Conservation (phyloP, 2,113 vertebrate genomes). For the Helogale parvula region DNA sequence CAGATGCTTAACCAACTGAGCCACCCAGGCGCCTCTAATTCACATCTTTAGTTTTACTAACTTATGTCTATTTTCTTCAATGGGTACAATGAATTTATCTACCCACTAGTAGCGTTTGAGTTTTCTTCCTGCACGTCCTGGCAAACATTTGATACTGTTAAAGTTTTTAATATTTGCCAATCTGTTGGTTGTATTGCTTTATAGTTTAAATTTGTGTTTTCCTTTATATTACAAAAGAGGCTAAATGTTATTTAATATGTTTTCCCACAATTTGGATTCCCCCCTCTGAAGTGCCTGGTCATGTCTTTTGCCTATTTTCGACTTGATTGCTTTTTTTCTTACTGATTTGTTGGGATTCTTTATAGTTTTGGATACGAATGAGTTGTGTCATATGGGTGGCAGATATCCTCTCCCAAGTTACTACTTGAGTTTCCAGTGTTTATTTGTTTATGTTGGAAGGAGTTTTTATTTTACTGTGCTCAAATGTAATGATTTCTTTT, state of each 20-base stretch:
- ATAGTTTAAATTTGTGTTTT: not conserved
- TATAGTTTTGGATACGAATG: not conserved
- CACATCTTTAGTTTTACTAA: not conserved
- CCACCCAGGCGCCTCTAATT: not conserved
- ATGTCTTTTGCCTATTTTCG: not conserved
- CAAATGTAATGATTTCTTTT: not conserved
- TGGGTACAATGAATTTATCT: not conserved
- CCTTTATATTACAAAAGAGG: not conserved
- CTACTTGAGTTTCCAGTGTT: not conserved
- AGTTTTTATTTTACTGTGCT: not conserved
- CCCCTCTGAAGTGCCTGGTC: not conserved
- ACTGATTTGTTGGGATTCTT: not conserved
- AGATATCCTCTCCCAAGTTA: not conserved
- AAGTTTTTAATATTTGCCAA: not conserved
- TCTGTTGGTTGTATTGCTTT: not conserved
- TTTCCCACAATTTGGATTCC: not conserved
- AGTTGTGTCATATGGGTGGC: not conserved
- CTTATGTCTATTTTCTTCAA: not conserved
- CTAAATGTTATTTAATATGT: not conserved
- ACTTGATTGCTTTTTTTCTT: not conserved
- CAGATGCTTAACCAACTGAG: too few species aligned
- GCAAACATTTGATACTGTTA: not conserved
- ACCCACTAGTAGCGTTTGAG: not conserved
- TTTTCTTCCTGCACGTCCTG: not conserved
- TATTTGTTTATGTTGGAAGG: not conserved